Evolutionary conservation across 1,140 invertebrate species (phyloP), one percentile per base, ranked within the genome.

Genomic region (Polyergus mexicanus): DNA sequence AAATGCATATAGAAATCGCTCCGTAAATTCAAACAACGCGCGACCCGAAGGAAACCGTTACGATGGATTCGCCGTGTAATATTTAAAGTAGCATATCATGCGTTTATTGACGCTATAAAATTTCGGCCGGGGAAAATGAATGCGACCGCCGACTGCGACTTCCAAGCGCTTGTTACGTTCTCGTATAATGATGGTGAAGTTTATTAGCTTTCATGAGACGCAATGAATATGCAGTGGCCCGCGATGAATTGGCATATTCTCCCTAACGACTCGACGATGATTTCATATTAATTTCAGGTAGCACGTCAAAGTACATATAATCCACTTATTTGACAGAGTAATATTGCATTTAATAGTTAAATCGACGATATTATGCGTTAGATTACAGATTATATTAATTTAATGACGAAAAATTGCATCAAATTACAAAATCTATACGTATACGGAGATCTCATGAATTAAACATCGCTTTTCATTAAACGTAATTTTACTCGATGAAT

Each of bases 41-140:
- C 41, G 63, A 22, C 25, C 41, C 38, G 54, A 35, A 32, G 56
- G 35, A 60, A 56, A 38, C 54, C 71, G 19, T 72, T 66, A 92
- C 92, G 91, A 93, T 91, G 74, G 66, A 88, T 93, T 89, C 87
- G 86, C 91, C 74, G 74, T 68, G 91, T 92, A 90, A 91, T 74
- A 86, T 6, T 58, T 47, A 86, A 90, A 90, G 54, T 84, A 74
- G 88, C 88, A 58, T 44, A 87, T 91, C 91, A 90, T 62, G 83
- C 71, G 54, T 78, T 91, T 83, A 88, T 91, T 81, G 86, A 75
- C 58, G 85, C 58, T 78, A 32, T 68, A 25, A 81, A 89, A 25
- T 87, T 69, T 90, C 88, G 32, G 7, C 25, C 32, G 62, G 68
- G 62, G 68, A 90, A 92, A 92, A 93, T 93, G 91, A 93, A 93